A percentile compares a stretch with the other conserved stretches of the same genome.
These are phyloP conservation scores for Palaemon carinicauda DNA, from an alignment of 1,140 invertebrate species.

Conservation along the genomic window DNA sequence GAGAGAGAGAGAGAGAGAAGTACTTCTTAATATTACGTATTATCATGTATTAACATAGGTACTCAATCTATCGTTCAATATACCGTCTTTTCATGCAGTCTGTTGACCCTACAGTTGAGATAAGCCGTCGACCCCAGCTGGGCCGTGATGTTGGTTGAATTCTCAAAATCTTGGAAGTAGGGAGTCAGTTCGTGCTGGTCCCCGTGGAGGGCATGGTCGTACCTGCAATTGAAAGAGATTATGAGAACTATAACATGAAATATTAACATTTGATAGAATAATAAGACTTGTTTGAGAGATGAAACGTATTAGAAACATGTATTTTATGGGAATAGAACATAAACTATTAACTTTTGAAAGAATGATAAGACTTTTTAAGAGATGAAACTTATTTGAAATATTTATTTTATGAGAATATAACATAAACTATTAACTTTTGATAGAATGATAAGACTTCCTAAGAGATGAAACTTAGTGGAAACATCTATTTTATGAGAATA, in stretches of 20 bases:
- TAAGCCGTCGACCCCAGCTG: slow-evolving; percentile 80
- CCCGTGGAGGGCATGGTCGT: slow-evolving; percentile 40
- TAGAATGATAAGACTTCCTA: too few species aligned
- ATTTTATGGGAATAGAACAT: too few species aligned
- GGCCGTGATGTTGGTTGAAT: slow-evolving; percentile 74
- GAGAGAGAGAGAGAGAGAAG: too few species aligned
- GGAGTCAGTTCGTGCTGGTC: slow-evolving; percentile 50
- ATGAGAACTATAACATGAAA: background rate
- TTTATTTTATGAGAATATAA: too few species aligned
- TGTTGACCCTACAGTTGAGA: slow-evolving; percentile 82
- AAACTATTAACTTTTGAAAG: too few species aligned
- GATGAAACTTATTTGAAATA: too few species aligned
- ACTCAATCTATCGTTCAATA: slow-evolving; percentile 64
- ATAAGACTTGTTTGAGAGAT: background rate
- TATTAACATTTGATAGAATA: background rate
- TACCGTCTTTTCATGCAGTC: slow-evolving; percentile 86
- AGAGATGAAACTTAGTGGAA: too few species aligned
- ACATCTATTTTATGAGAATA: too few species aligned
- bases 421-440: too few species aligned
- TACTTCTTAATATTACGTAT: too few species aligned
- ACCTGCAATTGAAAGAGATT: background rate
- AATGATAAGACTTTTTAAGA: too few species aligned
- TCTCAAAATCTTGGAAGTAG: slow-evolving; percentile 55
- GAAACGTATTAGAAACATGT: background rate
- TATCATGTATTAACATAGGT: too few species aligned